Evolutionary conservation across 2,113 vertebrate species (phyloP).

Genomic region (Amazona guildingii): DNA sequence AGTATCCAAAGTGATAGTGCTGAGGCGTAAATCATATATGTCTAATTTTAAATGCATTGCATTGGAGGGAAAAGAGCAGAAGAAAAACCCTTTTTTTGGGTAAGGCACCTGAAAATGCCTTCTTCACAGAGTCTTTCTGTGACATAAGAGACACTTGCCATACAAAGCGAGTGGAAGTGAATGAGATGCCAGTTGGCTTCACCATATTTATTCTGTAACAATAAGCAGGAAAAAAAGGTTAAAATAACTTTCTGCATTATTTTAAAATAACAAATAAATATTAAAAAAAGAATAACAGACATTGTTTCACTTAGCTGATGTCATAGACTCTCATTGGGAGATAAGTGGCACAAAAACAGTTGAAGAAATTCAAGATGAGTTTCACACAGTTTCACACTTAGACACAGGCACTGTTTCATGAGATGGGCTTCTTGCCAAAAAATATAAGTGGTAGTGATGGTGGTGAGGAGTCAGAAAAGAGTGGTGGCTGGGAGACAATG

Average conservation of each 20-base stretch:
- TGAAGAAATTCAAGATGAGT: not conserved
- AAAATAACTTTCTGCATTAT: not conserved
- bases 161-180: not conserved
- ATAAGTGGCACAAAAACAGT: not conserved
- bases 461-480: not conserved
- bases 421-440: not conserved
- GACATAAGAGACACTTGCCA: not conserved
- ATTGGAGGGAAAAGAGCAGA: not conserved
- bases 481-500: not conserved
- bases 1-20: not conserved
- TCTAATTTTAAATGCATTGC: not conserved
- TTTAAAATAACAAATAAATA: not conserved
- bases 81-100: not conserved
- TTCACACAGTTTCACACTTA: not conserved
- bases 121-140: not conserved
- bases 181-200: not conserved
- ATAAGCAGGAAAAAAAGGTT: not conserved
- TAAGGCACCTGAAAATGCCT: not conserved
- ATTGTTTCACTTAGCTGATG: not conserved
- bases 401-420: not conserved
- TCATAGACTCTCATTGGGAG: not conserved
- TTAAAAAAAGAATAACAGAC: not conserved
- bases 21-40: not conserved
- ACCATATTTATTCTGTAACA: not conserved
- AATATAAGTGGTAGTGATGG: not conserved